These are phyloP conservation scores for Creontiades dilutus DNA, from an alignment of 2,888 invertebrate species.

Conservation along the genomic window DNA sequence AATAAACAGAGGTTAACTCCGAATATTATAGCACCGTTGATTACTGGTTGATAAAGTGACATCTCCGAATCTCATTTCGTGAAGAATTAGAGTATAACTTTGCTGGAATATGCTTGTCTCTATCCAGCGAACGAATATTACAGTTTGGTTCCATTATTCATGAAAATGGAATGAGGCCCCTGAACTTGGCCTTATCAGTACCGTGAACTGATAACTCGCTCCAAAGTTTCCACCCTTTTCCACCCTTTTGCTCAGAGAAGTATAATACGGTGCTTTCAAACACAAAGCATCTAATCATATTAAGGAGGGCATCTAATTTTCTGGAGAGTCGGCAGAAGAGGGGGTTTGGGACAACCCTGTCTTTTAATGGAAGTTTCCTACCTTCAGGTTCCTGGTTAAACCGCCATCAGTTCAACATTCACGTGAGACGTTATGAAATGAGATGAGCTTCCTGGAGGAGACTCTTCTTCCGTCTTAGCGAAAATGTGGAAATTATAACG, in stretches of 20 bases:
- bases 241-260: constrained; percentile 7
- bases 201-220: constrained; percentile 31
- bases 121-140: neutral
- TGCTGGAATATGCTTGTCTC: too few species aligned
- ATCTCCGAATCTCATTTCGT: too few species aligned
- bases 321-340: neutral
- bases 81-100: too few species aligned
- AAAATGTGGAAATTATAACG: constrained; percentile 35
- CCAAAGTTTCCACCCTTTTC: constrained; percentile 2
- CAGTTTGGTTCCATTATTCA: constrained; percentile 42
- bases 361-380: constrained; percentile 22
- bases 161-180: constrained; percentile 30
- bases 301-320: constrained; percentile 11
- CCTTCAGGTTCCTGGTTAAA: constrained; percentile 6
- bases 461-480: neutral
- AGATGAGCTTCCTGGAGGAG: neutral
- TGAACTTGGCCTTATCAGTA: constrained; percentile 5
- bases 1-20: too few species aligned
- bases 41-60: too few species aligned
- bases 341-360: neutral
- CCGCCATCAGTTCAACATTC: constrained; percentile 8
- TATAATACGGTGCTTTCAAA: constrained; percentile 6
- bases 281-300: constrained; percentile 26
- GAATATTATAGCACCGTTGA: too few species aligned
- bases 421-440: constrained; percentile 17